Evolutionary conservation across 2,888 invertebrate genomes (phyloP), one percentile per base, ranked within the genome.

Genomic region (Ceriagrion tenellum): DNA sequence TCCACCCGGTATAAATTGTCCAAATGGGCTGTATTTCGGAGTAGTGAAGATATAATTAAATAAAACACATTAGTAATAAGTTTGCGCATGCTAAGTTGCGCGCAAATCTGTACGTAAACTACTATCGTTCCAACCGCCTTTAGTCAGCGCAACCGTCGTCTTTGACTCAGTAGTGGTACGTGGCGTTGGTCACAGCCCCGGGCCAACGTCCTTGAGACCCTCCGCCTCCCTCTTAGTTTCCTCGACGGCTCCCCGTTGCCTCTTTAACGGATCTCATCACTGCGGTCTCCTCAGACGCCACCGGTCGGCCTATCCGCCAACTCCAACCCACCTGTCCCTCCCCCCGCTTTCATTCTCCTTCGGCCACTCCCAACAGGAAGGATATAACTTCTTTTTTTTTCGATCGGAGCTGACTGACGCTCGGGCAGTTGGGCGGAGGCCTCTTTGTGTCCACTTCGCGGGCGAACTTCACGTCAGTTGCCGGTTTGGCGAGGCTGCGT

Each of bases 171-270:
- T 47, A 4, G 47, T 47, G 47, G 47, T 47, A 8, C 8, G 59
- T 20, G 59, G 59, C 12, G 81, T 23, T 81, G 81, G 81, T 81
- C 81, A 81, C 35, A 81, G 81, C 81, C 81, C 81, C 35, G 81
- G 81, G 81, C 81, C 30, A 81, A 81, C 35, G 81, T 81, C 81
- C 81, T 81, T 81, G 81, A 81, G 81, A 81, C 30, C 35, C 81
- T 16, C 81, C 30, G 12, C 81, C 16, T 16, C 74, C 2, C 30
- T 35, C 35, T 26, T n/a, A 6, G 6, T n/a, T n/a, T n/a, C 10
- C n/a, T 69, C n/a, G n/a, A n/a, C n/a, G n/a, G n/a, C n/a, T n/a
- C n/a, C 69, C 69, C n/a, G 12, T 35, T 13, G 12, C 10, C 81
- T 35, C 16, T 35, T 69, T 81, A 81, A 81, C 81, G 81, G 81